Evolutionary conservation across 2,113 vertebrate species (phyloP).

Genomic region (Coracopsis vasa): DNA sequence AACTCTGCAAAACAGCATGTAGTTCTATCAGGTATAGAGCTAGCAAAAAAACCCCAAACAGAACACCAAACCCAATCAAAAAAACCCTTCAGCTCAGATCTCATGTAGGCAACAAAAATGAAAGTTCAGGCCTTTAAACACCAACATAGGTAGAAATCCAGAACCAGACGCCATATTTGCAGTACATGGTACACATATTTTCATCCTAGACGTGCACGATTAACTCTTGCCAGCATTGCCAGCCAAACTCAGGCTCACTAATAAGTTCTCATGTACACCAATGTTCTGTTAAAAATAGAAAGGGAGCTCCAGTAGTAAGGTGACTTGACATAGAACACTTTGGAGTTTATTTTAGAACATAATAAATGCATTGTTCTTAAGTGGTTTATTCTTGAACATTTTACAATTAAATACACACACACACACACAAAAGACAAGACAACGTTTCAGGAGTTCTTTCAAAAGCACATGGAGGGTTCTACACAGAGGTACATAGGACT

Average conservation of each 20-base stretch:
- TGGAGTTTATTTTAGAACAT: not conserved
- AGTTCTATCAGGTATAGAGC: not conserved
- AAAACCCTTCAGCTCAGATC: not conserved
- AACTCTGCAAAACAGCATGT: not conserved
- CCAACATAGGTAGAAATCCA: not conserved
- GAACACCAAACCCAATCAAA: not conserved
- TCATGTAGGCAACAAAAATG: not conserved
- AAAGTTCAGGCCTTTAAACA: not conserved
- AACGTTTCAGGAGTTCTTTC: not conserved
- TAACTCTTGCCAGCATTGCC: not conserved
- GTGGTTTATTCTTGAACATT: not conserved
- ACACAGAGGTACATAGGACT: not conserved
- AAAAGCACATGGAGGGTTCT: not conserved
- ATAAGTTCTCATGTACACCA: not conserved
- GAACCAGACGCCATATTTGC: not conserved
- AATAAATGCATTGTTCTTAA: not conserved
- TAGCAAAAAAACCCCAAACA: not conserved
- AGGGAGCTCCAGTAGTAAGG: not conserved
- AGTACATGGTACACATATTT: not conserved
- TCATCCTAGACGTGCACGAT: fast-evolving
- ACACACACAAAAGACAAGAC: not conserved
- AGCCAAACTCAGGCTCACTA: not conserved
- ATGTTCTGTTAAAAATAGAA: not conserved
- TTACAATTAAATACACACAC: not conserved
- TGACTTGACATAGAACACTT: not conserved